These are phyloP conservation scores for Strigamia maritima DNA, from an alignment of 2,888 invertebrate genomes.

Conservation along the genomic window DNA sequence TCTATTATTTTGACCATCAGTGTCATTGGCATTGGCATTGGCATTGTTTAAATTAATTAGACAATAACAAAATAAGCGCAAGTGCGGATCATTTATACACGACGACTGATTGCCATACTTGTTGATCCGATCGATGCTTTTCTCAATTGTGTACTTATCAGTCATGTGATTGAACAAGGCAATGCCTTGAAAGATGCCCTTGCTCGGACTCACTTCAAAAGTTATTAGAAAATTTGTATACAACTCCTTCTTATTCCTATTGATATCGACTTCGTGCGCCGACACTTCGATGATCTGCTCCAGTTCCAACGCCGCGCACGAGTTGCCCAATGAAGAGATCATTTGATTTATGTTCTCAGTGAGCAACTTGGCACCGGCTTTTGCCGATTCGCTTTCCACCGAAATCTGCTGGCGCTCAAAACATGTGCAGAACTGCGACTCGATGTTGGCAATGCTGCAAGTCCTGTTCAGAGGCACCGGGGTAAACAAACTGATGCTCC, in stretches of 20 bases:
- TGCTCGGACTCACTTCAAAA: not conserved
- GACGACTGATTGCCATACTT: not conserved
- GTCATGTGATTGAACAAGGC: not conserved
- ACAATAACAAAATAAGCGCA: not conserved
- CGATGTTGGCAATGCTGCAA: slow-evolving; percentile 72
- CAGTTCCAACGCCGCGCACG: not conserved
- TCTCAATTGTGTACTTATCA: not conserved
- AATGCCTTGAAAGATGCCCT: not conserved
- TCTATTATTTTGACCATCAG: too few species aligned
- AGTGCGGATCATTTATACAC: not conserved
- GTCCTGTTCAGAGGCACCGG: slow-evolving; percentile 68
- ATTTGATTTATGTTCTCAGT: not conserved
- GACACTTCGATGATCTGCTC: not conserved
- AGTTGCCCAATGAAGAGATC: not conserved
- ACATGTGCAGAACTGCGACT: slow-evolving; percentile 85
- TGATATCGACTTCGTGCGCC: not conserved
- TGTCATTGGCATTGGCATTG: too few species aligned
- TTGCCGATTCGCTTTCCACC: not conserved
- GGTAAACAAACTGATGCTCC: slow-evolving; percentile 73
- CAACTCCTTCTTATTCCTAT: not conserved
- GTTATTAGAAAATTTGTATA: not conserved
- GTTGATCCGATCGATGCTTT: not conserved
- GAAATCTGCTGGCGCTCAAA: slow-evolving; percentile 53
- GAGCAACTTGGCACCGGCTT: not conserved
- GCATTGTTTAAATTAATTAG: too few species aligned